These are phyloP conservation scores for Leptobrachium leishanense DNA, from an alignment of 2,113 vertebrate species.

Conservation along the genomic window DNA sequence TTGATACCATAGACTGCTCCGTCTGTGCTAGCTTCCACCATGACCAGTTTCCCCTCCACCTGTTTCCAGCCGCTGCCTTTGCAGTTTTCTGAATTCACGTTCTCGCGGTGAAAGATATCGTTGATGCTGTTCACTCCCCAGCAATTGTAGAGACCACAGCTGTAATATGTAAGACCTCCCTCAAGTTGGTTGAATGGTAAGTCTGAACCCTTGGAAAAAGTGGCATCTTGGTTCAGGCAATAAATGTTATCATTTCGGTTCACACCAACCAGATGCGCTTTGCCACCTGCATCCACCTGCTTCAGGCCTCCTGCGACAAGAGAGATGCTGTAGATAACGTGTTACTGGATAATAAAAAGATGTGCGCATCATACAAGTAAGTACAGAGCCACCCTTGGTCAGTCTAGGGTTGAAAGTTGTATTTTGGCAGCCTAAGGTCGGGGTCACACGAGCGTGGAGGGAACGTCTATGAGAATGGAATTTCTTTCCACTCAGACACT, in stretches of 20 bases:
- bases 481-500: too few relatives aligned
- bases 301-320: slow-evolving; percentile 39
- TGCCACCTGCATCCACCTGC: slow-evolving; percentile 51
- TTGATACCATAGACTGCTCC: slow-evolving; percentile 41
- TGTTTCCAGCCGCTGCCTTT: not conserved
- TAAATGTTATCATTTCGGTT: slow-evolving; percentile 28
- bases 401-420: too few relatives aligned
- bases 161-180: slow-evolving; percentile 53
- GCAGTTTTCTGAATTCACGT: slow-evolving; percentile 19
- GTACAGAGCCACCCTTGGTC: too few relatives aligned
- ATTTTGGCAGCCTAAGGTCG: too few relatives aligned
- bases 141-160: slow-evolving; percentile 35
- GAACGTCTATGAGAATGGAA: too few relatives aligned
- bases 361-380: too few relatives aligned
- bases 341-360: too few relatives aligned
- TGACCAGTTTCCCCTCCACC: not conserved
- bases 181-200: slow-evolving; percentile 43
- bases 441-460: too few relatives aligned
- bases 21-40: slow-evolving; percentile 31
- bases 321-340: not conserved
- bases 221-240: slow-evolving; percentile 36
- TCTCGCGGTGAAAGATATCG: slow-evolving; percentile 16
- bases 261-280: slow-evolving; percentile 37
- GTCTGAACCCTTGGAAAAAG: not conserved
- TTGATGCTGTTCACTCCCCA: slow-evolving; percentile 40